Evolutionary conservation across 2,888 invertebrate genomes (phyloP), one percentile per base, ranked within the genome.

Genomic region (Eubasilissa splendida): DNA sequence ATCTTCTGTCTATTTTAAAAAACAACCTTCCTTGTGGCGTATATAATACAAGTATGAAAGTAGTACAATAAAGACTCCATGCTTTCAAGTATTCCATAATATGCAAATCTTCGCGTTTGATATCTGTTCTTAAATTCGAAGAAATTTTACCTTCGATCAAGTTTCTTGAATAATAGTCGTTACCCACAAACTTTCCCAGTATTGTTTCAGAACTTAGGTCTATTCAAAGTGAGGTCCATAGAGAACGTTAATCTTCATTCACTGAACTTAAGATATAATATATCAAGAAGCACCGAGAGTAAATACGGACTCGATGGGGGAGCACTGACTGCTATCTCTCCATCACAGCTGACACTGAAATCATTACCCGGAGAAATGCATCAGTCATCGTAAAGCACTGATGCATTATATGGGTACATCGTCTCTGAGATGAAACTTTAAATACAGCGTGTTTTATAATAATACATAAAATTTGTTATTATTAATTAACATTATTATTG

Each of bases 1-100:
- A 66, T 8, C 52, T 22, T 50, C 77, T 52, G 42, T 77, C 77
- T 11, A 73, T 73, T 52, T 80, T 77, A 33, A n/a, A 71, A 9
- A 58, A 77, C 14, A 31, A 22, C 8, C 53, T 50, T 70, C 22
- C 12, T 10, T 50, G 52, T 14, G 70, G 70, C 52, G 31, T 14
- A 11, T 10, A 52, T 54, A 70, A 53, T 22, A 14, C 9, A 3
- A 70, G 3, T 53, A 22, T 22, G 52, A 70, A 70, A 70, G 53
- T 53, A 14, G 53, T 53, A 7, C 4, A 42, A 42, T 42, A 42
- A 42, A 42, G 42, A 7, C 42, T 7, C 42, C 42, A 42, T 2
- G 42, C 4, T 7, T 42, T 42, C 4, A 42, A 1, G 7, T 42
- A 42, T 42, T 42, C 42, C 42, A 42, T 42, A 7, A 42, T 22